Base-by-base conservation (phyloP, 1,140 invertebrate genomes). In the Solenopsis invicta region DNA sequence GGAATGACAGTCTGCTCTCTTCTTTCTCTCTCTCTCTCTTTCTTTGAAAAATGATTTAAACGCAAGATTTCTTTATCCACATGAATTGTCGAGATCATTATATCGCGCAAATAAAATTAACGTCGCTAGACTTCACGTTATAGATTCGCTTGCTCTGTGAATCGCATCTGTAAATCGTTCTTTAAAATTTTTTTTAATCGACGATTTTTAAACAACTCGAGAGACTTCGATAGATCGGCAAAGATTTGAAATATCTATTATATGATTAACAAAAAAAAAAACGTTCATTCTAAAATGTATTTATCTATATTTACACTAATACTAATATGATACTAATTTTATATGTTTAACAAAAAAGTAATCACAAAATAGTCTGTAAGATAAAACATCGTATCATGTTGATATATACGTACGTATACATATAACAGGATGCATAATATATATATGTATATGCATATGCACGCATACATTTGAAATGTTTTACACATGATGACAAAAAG, bases 61-160 rank as follows among this genome's bases (percentile, higher is more conserved):
- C 56, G 75, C 74, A 75, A 90, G 29, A 86, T 50, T 62, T 75
- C 21, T 75, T 54, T 34, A 91, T 71, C 64, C 66, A 69, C 82
- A 89, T 90, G 74, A 92, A 90, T 88, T 81, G 66, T 74, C 80
- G 88, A 91, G 87, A 93, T 93, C 88, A 85, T 89, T 89, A 74
- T 21, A 88, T 89, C 88, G 85, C 88, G 85, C 85, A 85, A 92
- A 87, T 89, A 91, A 88, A 90, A 92, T 90, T 90, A 89, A 91
- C 34, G 45, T 89, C 77, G 69, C 89, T 84, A 94, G 93, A 94
- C 93, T 92, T 94, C 93, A 94, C 94, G 93, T 94, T 92, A 93
- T 92, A 94, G 92, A 92, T 93, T 90, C 90, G 89, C 66, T 89
- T 88, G 88, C 88, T 88, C 91, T 92, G 90, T 93, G 89, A 88